Conservation (phyloP, 2,113 vertebrate species). For the Heterochromis multidens region DNA sequence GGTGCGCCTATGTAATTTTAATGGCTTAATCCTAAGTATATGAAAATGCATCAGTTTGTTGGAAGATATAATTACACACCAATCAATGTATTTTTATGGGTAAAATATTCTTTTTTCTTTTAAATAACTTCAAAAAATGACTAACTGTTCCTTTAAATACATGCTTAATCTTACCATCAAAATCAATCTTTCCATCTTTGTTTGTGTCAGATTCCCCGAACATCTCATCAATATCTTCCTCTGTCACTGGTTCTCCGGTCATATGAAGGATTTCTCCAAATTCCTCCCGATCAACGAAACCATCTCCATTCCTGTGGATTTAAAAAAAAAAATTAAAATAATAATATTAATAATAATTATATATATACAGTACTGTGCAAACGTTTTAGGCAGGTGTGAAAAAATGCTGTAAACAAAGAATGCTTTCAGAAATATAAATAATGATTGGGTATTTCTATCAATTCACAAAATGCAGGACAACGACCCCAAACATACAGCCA, state of each 20-base stretch:
- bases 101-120: background rate
- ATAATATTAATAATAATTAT: no score
- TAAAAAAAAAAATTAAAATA: background rate
- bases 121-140: background rate
- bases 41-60: background rate
- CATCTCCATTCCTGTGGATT: conserved; percentile 73
- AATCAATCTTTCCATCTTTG: conserved; percentile 81
- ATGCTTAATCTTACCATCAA: conserved; percentile 73
- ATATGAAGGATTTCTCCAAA: conserved; percentile 72
- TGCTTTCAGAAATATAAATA: no score
- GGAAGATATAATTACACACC: background rate
- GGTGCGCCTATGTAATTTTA: no score
- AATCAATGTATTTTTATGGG: background rate
- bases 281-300: conserved; percentile 78
- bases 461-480: no score
- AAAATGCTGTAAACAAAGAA: no score
- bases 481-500: no score
- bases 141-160: background rate
- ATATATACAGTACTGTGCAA: no score
- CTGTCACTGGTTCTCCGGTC: conserved; percentile 69
- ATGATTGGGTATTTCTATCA: no score
- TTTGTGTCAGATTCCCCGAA: conserved; percentile 77
- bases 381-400: no score
- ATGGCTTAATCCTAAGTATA: no score
- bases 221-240: conserved; percentile 81